These are phyloP conservation scores for Vulpes lagopus DNA, from an alignment of 2,113 vertebrate genomes.

Conservation along the genomic window DNA sequence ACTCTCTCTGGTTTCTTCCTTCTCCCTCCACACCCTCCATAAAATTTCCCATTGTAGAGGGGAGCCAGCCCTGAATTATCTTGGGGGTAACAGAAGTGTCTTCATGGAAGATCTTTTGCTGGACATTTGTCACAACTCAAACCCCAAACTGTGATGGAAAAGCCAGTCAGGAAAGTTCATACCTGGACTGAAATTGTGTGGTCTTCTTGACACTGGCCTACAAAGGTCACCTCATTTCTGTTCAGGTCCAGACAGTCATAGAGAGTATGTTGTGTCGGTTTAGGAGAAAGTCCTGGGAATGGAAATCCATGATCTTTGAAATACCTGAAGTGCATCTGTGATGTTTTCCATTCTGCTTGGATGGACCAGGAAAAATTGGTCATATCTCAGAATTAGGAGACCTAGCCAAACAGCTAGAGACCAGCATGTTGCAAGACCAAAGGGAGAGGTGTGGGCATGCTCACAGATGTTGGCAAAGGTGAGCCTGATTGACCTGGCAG, in stretches of 20 bases:
- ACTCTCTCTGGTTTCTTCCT: neutral
- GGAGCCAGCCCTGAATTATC: neutral
- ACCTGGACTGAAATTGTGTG: neutral
- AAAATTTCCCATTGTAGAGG: neutral
- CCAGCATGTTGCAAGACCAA: neutral
- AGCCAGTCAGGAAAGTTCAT: neutral
- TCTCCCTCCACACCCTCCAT: neutral
- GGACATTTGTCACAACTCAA: neutral
- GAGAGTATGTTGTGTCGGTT: neutral
- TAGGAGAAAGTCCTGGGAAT: neutral
- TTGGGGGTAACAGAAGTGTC: neutral
- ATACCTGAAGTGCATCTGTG: neutral
- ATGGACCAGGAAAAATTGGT: neutral
- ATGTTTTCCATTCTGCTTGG: neutral
- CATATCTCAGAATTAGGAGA: neutral
- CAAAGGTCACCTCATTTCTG: neutral
- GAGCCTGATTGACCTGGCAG: neutral
- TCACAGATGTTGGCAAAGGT: neutral
- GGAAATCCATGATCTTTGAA: neutral
- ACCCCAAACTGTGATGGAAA: neutral
- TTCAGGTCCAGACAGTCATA: neutral
- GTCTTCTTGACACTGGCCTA: neutral
- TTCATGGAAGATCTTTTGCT: neutral
- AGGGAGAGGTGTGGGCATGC: neutral
- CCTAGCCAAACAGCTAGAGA: neutral